Base-by-base conservation (phyloP, 2,113 vertebrate genomes). In the Plestiodon gilberti region DNA sequence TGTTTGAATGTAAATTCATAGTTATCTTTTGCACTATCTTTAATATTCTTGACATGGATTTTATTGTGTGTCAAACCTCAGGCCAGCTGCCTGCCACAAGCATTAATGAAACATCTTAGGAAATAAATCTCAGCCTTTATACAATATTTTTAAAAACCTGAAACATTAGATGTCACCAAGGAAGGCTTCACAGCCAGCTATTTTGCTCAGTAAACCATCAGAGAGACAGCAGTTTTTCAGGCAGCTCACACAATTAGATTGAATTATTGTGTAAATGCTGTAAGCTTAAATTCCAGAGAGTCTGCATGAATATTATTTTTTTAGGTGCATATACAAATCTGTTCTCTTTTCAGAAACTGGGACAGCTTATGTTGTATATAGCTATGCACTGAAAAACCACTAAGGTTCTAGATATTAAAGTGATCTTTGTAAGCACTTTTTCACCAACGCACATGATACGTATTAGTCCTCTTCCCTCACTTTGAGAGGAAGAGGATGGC, bases 1-100 rank as follows among this genome's bases (percentile, higher is more conserved):
- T 93, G 97, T 98, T 98, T 98, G 98, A 99, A 99, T 99, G 97
- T 97, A 98, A 98, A 99, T 98, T 98, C 93, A 95, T 96, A 97
- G 97, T 98, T 98, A 98, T 98, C 97, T 97, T 96, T 96, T 93
- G 95, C 96, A 94, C 97, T 97, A 98, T 99, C 98, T 97, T 98
- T 97, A 98, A 97, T 97, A 98, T 96, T 97, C 96, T 98, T 97
- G 96, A 98, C 98, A 97, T 96, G 96, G 93, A 95, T 97, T 97
- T 98, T 98, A 98, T 98, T 99, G 97, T 97, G 97, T 98, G 97
- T 98, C 98, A 98, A 97, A 96, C 96, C 96, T 94, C 91, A 95
- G 95, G 95, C 96, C 92, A 97, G 96, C 96, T 96, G 96, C 96
- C 94, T 97, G 97, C 97, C 96, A 97, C 95, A 96, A 95, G 93